Percentiles rank a stretch among this genome's conserved stretches.
These are phyloP conservation scores for Nezara viridula DNA, from an alignment of 2,888 invertebrate species.

Conservation along the genomic window DNA sequence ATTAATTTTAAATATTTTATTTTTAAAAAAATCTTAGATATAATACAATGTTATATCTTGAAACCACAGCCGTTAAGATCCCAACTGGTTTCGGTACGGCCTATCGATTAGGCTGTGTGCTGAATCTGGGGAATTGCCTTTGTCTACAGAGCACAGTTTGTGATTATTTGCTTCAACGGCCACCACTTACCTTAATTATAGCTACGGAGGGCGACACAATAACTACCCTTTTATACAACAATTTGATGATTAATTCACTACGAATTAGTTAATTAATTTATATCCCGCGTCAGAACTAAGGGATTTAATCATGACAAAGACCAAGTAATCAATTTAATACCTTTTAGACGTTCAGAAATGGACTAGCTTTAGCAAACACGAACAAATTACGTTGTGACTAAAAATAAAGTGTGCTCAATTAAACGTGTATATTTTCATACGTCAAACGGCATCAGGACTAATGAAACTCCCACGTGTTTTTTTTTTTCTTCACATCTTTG, in stretches of 20 bases:
- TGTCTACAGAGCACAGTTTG: not conserved
- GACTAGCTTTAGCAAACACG: not conserved
- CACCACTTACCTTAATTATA: not conserved
- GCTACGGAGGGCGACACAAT: not conserved
- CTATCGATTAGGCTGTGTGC: conserved; percentile 1
- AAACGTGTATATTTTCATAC: not conserved
- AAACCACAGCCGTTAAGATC: not conserved
- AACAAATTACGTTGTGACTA: not conserved
- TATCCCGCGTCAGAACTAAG: not conserved
- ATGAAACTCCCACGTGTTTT: not conserved
- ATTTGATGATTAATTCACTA: not conserved
- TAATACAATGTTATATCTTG: not conserved
- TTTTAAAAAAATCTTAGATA: no score
- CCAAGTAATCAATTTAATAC: not conserved
- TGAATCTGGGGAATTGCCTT: conserved; percentile 30
- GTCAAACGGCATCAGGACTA: not conserved
- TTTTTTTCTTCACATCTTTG: not conserved
- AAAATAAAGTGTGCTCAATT: not conserved
- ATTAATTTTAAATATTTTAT: no score
- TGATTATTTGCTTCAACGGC: not conserved
- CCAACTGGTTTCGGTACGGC: not conserved
- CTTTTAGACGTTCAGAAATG: not conserved
- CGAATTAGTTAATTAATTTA: not conserved
- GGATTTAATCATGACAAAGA: not conserved
- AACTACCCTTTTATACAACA: not conserved